Conservation (phyloP, 2,888 invertebrate genomes). For the Atrina japonica region DNA sequence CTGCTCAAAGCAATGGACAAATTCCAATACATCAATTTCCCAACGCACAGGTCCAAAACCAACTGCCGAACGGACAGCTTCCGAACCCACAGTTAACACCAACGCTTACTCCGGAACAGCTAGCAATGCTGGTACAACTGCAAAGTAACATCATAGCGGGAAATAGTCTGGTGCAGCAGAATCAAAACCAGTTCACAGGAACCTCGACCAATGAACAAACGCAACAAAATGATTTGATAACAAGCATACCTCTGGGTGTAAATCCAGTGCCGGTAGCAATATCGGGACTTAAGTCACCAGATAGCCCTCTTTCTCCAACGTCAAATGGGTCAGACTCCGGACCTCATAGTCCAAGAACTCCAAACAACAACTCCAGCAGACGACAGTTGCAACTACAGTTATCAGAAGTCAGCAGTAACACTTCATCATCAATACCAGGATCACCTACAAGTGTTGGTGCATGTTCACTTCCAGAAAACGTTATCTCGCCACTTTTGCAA, state of each 20-base stretch:
- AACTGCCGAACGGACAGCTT: not conserved
- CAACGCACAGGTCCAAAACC: not conserved
- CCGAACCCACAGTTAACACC: not conserved
- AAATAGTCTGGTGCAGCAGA: slow-evolving; percentile 4
- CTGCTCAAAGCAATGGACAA: not conserved
- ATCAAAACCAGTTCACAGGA: not conserved
- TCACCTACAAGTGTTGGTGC: slow-evolving; percentile 51
- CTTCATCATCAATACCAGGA: slow-evolving; percentile 55
- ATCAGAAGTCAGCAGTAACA: slow-evolving; percentile 50
- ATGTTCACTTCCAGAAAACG: slow-evolving; percentile 43
- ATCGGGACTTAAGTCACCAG: not conserved
- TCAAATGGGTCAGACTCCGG: slow-evolving; percentile 25
- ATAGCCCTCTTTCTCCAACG: slow-evolving; percentile 12
- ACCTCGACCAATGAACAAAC: not conserved
- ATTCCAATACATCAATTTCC: slow-evolving; percentile 1
- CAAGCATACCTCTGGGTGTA: not conserved
- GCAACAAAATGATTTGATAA: too few relatives aligned
- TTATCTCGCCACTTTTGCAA: slow-evolving; percentile 44
- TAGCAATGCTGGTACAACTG: slow-evolving; percentile 22
- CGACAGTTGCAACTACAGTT: slow-evolving; percentile 26
- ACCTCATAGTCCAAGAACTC: slow-evolving; percentile 34
- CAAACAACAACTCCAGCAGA: slow-evolving; percentile 17
- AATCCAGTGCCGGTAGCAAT: slow-evolving; percentile 12
- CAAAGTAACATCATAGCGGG: slow-evolving; percentile 36
- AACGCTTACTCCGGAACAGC: slow-evolving; percentile 20